phyloP scores from a whole-genome alignment of 1,140 invertebrate species.

The Lamellibrachia luymesi region DNA sequence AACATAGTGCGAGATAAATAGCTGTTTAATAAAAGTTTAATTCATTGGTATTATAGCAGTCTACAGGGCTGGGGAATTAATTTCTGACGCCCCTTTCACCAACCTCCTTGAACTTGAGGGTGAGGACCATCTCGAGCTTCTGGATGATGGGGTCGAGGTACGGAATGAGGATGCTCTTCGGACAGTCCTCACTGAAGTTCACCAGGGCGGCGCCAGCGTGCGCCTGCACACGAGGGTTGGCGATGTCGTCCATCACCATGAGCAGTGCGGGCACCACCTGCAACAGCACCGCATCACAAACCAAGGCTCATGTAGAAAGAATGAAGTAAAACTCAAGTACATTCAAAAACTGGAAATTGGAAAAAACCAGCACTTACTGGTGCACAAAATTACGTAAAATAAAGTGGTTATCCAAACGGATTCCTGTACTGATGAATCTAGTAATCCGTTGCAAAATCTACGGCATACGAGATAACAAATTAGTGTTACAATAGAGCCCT shows the following conservation, averaged over 20 bases:
- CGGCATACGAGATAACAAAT: too few species aligned
- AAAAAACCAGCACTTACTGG: too few species aligned
- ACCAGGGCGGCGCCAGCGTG: slow-evolving; percentile 86
- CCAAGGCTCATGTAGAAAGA: too few species aligned
- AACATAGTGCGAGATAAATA: too few species aligned
- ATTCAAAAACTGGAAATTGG: too few species aligned
- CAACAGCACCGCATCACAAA: slow-evolving; percentile 6
- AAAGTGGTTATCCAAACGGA: too few species aligned
- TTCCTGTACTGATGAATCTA: too few species aligned
- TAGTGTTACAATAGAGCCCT: too few species aligned
- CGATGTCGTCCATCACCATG: slow-evolving; percentile 85
- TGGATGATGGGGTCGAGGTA: slow-evolving; percentile 89
- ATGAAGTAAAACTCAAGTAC: too few species aligned
- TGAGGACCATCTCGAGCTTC: slow-evolving; percentile 88
- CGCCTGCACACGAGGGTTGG: slow-evolving; percentile 87
- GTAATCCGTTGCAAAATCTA: too few species aligned
- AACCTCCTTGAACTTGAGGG: slow-evolving; percentile 88
- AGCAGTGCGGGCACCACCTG: slow-evolving; percentile 85
- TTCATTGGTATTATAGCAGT: neutral
- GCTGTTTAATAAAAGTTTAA: neutral
- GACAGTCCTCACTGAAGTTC: slow-evolving; percentile 99
- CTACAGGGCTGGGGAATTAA: too few species aligned
- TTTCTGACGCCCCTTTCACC: slow-evolving; percentile 21
- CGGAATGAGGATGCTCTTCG: slow-evolving; percentile 82
- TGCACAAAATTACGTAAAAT: too few species aligned